A percentile compares a stretch with the other conserved stretches of the same genome.
Conservation (phyloP, 2,797 vertebrate genomes). For the Jordanella pulchra region DNA sequence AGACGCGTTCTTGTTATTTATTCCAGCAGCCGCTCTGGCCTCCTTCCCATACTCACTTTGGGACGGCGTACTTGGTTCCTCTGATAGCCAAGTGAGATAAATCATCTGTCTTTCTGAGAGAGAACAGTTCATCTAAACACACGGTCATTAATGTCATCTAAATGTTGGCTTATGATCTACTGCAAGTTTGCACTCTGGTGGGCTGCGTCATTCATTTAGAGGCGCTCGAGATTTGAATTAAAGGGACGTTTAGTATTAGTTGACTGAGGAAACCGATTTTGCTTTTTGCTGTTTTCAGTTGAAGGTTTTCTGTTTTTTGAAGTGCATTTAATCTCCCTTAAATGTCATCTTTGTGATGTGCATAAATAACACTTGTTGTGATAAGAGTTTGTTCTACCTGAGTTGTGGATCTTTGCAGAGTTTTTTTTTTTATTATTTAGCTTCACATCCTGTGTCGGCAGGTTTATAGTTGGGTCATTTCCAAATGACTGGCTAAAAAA, state of each 20-base stretch:
- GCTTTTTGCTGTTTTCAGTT: background rate
- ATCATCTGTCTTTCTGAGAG: slow-evolving; percentile 25
- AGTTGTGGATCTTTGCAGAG: background rate
- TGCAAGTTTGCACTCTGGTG: slow-evolving; percentile 15
- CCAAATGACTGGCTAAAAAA: background rate
- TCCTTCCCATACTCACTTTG: slow-evolving; percentile 17
- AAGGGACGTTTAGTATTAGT: background rate
- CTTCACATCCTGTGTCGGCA: background rate
- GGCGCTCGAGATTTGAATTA: background rate
- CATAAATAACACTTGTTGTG: background rate
- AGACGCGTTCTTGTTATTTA: slow-evolving; percentile 33
- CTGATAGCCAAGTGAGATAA: slow-evolving; percentile 28
- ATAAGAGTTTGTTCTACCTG: background rate
- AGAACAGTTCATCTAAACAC: slow-evolving; percentile 30
- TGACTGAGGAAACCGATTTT: background rate
- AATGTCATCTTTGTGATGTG: background rate
- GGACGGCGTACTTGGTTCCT: slow-evolving; percentile 3
- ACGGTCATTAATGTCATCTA: slow-evolving; percentile 36
- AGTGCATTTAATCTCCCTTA: background rate
- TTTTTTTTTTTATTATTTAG: background rate
- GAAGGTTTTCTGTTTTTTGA: background rate
- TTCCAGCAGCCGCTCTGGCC: slow-evolving; percentile 5
- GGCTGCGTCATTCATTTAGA: slow-evolving; percentile 3
- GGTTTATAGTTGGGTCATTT: background rate
- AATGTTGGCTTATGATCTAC: slow-evolving; percentile 28